Conservation (phyloP, 92 coral and sea anemone species). For the Umimayanthus chanpuru region DNA sequence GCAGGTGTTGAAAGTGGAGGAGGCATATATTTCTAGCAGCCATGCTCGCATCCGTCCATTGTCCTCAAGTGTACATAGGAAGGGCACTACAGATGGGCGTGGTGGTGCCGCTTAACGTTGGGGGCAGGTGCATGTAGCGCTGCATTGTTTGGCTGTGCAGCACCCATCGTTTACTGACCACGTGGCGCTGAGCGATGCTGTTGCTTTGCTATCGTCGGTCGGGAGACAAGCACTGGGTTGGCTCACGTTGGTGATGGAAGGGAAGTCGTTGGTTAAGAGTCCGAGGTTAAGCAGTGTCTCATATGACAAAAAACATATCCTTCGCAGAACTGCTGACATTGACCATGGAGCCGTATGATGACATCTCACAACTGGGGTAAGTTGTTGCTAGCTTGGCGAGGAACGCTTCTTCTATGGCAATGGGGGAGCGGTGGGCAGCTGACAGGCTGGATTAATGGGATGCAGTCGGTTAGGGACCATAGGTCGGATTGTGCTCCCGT, state of each 20-base stretch:
- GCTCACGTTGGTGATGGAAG: neutral
- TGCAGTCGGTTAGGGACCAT: constrained; percentile 24
- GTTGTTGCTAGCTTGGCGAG: constrained; percentile 27
- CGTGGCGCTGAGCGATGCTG: neutral
- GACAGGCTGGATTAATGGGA: no score
- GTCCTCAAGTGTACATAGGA: constrained; percentile 41
- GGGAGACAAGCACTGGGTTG: neutral
- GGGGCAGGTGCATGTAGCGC: constrained; percentile 24
- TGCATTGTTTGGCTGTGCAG: neutral
- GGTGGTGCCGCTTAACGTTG: constrained; percentile 39
- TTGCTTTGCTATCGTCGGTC: no score
- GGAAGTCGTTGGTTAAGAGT: constrained; percentile 15
- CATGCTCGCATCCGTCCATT: constrained; percentile 51
- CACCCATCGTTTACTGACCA: constrained; percentile 13
- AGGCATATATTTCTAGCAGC: constrained; percentile 49
- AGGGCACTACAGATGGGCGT: constrained; percentile 47
- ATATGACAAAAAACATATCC: constrained; percentile 30
- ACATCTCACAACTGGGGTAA: constrained; percentile 2
- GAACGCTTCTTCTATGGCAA: constrained; percentile 24
- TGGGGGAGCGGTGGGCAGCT: no score
- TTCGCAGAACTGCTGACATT: constrained; percentile 37
- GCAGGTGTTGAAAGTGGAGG: constrained; percentile 69
- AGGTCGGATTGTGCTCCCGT: constrained; percentile 42
- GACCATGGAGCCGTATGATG: constrained; percentile 44
- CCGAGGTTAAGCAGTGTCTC: constrained; percentile 46